Conservation (phyloP, 2,113 vertebrate genomes). For the Calidris pygmaea region DNA sequence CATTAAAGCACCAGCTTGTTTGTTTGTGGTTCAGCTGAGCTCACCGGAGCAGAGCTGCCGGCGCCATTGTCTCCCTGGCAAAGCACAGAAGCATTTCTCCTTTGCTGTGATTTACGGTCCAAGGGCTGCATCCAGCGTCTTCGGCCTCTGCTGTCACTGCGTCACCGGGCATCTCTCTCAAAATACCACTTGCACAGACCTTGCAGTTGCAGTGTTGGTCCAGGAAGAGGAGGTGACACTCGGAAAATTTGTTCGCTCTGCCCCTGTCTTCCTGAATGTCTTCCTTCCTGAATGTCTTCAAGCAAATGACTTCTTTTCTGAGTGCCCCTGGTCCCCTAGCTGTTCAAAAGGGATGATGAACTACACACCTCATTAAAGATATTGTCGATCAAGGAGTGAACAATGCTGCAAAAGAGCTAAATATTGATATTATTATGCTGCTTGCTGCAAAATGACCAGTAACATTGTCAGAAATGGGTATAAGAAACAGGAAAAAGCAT, state of each 20-base stretch:
- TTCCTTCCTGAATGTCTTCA: not conserved
- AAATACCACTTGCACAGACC: not conserved
- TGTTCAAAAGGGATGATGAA: not conserved
- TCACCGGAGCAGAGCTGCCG: not conserved
- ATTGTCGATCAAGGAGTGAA: not conserved
- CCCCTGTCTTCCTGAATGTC: not conserved
- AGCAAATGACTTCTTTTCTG: not conserved
- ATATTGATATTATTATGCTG: not conserved
- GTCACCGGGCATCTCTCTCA: not conserved
- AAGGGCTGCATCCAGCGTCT: not conserved
- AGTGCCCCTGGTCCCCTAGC: not conserved
- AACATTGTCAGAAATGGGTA: not conserved
- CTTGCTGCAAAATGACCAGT: not conserved
- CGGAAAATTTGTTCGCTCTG: not conserved
- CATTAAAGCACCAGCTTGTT: conserved; percentile 1
- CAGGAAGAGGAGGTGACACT: not conserved
- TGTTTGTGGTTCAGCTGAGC: conserved; percentile 19
- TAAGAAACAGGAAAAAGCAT: not conserved
- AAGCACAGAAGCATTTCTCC: not conserved
- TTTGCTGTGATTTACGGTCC: not conserved
- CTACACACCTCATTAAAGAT: not conserved
- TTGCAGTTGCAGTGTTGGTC: not conserved
- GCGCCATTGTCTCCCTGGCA: not conserved
- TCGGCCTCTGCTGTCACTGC: not conserved
- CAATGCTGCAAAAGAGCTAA: not conserved